Percentiles rank a stretch among this genome's conserved stretches.
phyloP scores from a whole-genome alignment of 2,113 vertebrate species.

The Rhabdomys dilectus region DNA sequence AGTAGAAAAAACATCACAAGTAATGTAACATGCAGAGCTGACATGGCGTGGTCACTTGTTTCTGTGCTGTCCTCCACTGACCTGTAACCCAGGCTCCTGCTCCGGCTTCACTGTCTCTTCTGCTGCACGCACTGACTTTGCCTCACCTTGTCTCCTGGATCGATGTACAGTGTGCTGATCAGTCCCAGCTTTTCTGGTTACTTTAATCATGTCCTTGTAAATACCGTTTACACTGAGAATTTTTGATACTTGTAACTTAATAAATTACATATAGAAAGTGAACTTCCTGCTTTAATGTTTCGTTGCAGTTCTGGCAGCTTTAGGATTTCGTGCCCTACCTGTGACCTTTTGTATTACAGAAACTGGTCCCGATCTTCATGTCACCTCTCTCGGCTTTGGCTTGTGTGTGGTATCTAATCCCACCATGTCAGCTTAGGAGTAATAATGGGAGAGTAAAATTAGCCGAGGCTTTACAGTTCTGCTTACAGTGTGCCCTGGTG shows the following conservation, averaged over 20 bases:
- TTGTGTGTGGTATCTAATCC: background rate
- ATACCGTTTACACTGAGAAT: fast-evolving
- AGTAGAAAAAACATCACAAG: background rate
- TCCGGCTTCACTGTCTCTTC: background rate
- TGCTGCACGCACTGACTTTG: fast-evolving
- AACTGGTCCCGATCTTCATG: too few relatives aligned
- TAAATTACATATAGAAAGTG: background rate
- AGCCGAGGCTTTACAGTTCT: background rate
- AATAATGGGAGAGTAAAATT: background rate
- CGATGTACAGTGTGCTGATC: background rate
- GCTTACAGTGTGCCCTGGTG: background rate
- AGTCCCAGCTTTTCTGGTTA: background rate
- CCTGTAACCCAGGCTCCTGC: fast-evolving
- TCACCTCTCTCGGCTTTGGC: background rate
- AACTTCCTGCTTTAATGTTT: background rate
- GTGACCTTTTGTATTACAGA: background rate
- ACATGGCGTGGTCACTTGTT: fast-evolving
- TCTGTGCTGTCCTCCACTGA: fast-evolving
- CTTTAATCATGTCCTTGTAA: background rate
- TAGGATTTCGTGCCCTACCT: background rate
- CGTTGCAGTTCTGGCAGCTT: background rate
- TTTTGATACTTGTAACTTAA: background rate
- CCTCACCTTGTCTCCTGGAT: background rate
- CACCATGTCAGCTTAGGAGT: background rate
- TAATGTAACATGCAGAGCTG: background rate